Conservation (phyloP, 2,888 invertebrate genomes). For the Lycaena phlaeas region DNA sequence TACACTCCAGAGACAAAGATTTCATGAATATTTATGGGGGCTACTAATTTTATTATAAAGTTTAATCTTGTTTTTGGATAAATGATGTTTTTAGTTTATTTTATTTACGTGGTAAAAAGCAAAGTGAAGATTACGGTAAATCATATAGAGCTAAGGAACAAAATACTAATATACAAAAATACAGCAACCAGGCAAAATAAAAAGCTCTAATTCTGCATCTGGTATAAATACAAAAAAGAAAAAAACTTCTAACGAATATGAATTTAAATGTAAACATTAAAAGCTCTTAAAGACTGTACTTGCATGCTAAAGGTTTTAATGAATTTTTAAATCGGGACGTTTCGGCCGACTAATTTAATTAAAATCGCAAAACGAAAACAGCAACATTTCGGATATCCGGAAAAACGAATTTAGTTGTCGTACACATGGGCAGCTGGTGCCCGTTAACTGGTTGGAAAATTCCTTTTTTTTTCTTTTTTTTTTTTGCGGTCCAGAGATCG, state of each 20-base stretch:
- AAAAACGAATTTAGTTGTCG: slow-evolving; percentile 2
- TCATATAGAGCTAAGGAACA: too few relatives aligned
- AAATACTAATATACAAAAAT: too few relatives aligned
- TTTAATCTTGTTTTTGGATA: not conserved
- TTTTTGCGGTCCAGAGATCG: too few relatives aligned
- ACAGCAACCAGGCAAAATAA: too few relatives aligned
- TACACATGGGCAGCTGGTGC: not conserved
- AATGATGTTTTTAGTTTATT: not conserved
- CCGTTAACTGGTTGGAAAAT: not conserved
- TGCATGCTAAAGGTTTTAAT: not conserved
- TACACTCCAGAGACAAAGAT: not conserved
- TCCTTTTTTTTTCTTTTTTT: too few relatives aligned
- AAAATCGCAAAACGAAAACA: slow-evolving; percentile 5
- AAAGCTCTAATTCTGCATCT: too few relatives aligned
- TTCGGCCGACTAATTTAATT: slow-evolving; percentile 1
- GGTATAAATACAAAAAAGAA: too few relatives aligned
- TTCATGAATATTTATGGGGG: not conserved
- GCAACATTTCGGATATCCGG: not conserved
- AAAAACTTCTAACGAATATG: too few relatives aligned
- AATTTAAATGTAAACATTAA: not conserved
- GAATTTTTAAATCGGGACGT: not conserved
- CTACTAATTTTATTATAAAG: not conserved
- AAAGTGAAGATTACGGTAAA: too few relatives aligned
- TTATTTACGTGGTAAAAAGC: too few relatives aligned
- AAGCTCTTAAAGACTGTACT: not conserved